Percentiles rank a stretch among this genome's conserved stretches.
These are phyloP conservation scores for Sminthurides bifidus DNA, from an alignment of 1,140 invertebrate genomes.

Conservation along the genomic window DNA sequence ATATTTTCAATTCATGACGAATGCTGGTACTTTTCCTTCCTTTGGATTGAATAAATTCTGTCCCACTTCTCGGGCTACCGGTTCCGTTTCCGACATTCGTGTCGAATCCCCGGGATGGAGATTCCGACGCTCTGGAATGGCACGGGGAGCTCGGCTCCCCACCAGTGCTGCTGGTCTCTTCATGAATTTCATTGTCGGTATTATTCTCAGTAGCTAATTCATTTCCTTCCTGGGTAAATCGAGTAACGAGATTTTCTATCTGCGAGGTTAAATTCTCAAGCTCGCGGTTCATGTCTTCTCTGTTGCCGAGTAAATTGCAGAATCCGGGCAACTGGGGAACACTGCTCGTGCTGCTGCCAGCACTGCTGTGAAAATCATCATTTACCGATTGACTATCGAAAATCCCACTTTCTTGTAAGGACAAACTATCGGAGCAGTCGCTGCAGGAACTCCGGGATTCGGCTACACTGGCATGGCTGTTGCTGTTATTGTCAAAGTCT, in stretches of 20 bases:
- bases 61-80: slow-evolving; percentile 9
- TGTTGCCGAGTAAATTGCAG: neutral
- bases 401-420: slow-evolving; percentile 51
- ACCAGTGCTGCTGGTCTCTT: neutral
- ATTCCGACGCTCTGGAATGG: neutral
- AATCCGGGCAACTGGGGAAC: slow-evolving; percentile 34
- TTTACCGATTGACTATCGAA: slow-evolving; percentile 40
- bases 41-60: too few relatives aligned
- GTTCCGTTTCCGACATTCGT: slow-evolving; percentile 1
- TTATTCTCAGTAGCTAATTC: neutral
- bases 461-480: slow-evolving; percentile 24
- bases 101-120: neutral
- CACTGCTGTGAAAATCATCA: slow-evolving; percentile 15
- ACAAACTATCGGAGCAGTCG: slow-evolving; percentile 30
- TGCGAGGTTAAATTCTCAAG: slow-evolving; percentile 44
- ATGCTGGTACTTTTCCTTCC: slow-evolving; percentile 20
- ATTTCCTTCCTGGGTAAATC: slow-evolving; percentile 13
- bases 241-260: slow-evolving; percentile 39
- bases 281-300: slow-evolving; percentile 44
- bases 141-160: neutral
- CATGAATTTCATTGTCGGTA: neutral
- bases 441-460: slow-evolving; percentile 31
- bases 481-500: slow-evolving; percentile 17
- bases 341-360: slow-evolving; percentile 30
- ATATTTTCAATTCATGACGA: slow-evolving; percentile 25